phyloP scores from a whole-genome alignment of 2,888 invertebrate species.

The Brachyopa scutellaris region DNA sequence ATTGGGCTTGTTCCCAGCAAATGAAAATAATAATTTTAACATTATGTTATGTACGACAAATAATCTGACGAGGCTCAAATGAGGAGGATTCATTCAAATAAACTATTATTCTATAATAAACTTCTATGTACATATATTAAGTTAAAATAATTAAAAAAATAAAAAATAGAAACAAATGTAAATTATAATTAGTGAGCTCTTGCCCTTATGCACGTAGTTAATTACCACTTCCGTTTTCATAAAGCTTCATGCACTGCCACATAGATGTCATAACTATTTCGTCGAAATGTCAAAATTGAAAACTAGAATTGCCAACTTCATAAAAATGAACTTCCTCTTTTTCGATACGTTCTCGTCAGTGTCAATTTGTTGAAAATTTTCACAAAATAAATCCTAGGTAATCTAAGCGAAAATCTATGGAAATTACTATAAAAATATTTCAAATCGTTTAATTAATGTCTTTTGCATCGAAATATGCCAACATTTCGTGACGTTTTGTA shows the following conservation, averaged over 20 bases:
- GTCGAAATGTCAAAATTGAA: constrained; percentile 58
- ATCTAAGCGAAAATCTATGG: constrained; percentile 76
- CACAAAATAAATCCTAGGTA: constrained; percentile 82
- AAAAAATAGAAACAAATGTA: no score
- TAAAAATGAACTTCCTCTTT: constrained; percentile 81
- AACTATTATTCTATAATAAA: no score
- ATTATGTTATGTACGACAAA: no score
- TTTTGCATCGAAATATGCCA: constrained; percentile 17
- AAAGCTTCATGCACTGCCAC: not conserved
- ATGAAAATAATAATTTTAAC: no score
- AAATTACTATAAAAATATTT: constrained; percentile 52
- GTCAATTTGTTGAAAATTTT: constrained; percentile 81
- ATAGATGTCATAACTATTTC: not conserved
- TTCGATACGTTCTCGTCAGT: constrained; percentile 81
- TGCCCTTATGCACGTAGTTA: not conserved
- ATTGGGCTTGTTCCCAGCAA: no score
- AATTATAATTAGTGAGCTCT: not conserved
- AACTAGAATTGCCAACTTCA: constrained; percentile 76
- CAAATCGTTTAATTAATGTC: constrained; percentile 20
- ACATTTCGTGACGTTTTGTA: constrained; percentile 21
- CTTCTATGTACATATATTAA: no score
- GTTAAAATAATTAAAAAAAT: no score
- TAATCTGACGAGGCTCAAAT: no score
- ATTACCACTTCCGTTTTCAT: constrained; percentile 21
- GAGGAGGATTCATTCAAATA: no score